Evolutionary conservation across 2,888 invertebrate species (phyloP).

Genomic region (Pedicia rivosa): DNA sequence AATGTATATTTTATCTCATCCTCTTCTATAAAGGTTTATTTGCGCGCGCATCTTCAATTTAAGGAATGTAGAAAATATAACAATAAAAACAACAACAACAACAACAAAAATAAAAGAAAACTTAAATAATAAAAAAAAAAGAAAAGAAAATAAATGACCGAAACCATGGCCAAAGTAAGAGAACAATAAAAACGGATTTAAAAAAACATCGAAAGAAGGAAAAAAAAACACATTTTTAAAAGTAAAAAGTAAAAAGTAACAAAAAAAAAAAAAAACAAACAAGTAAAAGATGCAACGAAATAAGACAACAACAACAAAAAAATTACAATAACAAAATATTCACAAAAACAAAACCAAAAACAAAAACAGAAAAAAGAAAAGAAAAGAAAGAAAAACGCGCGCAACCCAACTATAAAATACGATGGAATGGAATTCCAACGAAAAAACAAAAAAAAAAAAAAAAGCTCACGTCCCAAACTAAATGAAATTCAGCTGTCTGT

Average conservation of each 20-base stretch:
- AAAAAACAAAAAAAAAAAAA: constrained; percentile 7
- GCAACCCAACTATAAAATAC: background rate
- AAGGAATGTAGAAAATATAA: too few species aligned
- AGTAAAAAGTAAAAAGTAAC: too few species aligned
- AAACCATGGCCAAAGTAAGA: constrained; percentile 3
- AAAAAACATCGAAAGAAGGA: too few species aligned
- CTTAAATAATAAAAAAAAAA: background rate
- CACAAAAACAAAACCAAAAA: background rate
- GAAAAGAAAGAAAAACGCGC: background rate
- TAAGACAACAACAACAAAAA: background rate
- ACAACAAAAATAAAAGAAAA: background rate
- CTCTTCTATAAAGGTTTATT: too few species aligned
- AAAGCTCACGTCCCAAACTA: constrained; percentile 8
- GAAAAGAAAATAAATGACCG: background rate
- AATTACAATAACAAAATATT: background rate
- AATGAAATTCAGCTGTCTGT: constrained; percentile 16
- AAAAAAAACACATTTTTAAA: too few species aligned
- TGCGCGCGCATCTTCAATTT: background rate
- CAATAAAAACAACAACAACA: too few species aligned
- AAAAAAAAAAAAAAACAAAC: too few species aligned
- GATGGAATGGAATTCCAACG: constrained; percentile 4
- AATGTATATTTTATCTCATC: too few species aligned
- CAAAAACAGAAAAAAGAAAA: background rate
- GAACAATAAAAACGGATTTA: too few species aligned
- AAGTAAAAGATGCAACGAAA: too few species aligned